phyloP scores from a whole-genome alignment of 2,797 vertebrate genomes.

The Oreortyx pictus region DNA sequence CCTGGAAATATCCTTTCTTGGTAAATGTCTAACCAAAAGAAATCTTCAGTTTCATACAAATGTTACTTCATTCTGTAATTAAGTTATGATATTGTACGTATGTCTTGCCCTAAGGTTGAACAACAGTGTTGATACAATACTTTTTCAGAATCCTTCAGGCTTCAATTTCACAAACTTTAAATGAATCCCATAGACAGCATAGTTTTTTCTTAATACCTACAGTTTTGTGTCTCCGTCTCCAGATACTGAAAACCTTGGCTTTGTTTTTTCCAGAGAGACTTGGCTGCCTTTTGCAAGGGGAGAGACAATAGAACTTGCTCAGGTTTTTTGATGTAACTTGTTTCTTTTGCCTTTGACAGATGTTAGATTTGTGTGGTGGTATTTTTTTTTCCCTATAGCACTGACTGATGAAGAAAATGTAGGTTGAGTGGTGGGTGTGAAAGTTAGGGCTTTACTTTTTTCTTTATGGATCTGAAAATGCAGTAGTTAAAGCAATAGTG shows the following conservation, averaged over 20 bases:
- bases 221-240: not conserved
- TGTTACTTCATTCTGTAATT: not conserved
- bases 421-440: not conserved
- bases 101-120: not conserved
- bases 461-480: not conserved
- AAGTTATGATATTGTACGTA: not conserved
- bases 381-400: not conserved
- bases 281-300: not conserved
- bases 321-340: not conserved
- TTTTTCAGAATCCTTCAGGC: not conserved
- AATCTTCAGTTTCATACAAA: not conserved
- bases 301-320: not conserved
- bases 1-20: not conserved
- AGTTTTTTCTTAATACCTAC: not conserved
- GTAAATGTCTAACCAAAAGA: not conserved
- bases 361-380: slow-evolving; percentile 15
- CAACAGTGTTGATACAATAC: not conserved
- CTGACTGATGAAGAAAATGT: not conserved
- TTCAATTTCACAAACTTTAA: not conserved
- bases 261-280: not conserved
- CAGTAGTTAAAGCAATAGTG: not conserved
- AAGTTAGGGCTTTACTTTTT: not conserved
- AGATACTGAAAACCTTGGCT: not conserved
- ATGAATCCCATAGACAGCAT: not conserved
- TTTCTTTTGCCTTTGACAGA: not conserved